phyloP scores from a whole-genome alignment of 2,888 invertebrate species.

The Tetanocera ferruginea region DNA sequence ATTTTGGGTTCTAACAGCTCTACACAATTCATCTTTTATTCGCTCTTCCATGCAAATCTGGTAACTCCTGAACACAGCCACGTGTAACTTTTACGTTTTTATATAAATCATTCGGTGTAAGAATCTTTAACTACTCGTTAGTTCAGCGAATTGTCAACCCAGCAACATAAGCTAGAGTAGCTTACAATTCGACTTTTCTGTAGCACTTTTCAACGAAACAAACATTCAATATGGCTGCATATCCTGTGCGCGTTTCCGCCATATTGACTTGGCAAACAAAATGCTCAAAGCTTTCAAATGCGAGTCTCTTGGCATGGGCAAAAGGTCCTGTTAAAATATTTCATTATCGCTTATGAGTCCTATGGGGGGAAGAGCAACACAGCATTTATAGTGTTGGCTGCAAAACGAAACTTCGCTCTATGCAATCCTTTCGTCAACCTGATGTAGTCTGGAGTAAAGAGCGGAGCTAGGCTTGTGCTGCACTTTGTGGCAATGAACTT shows the following conservation, averaged over 20 bases:
- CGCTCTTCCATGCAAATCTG: background rate
- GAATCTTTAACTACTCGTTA: background rate
- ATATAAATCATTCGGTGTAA: conserved; percentile 8
- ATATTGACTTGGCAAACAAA: conserved; percentile 29
- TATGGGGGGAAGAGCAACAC: background rate
- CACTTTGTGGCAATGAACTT: conserved; percentile 22
- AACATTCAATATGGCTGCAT: background rate
- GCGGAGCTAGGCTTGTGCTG: background rate
- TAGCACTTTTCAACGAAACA: background rate
- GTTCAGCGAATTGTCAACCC: conserved; percentile 2
- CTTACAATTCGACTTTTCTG: conserved; percentile 15
- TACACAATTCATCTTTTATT: background rate
- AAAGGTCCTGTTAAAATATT: conserved; percentile 4
- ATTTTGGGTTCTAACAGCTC: conserved; percentile 48
- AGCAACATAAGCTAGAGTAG: background rate
- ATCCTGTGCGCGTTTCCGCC: background rate
- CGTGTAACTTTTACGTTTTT: background rate
- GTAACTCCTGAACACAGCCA: background rate
- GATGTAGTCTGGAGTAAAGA: background rate
- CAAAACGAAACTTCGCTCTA: background rate
- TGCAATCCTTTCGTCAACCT: background rate
- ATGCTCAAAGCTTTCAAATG: background rate
- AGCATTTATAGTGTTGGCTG: background rate
- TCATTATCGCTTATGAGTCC: conserved; percentile 3
- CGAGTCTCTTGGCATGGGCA: background rate